Base-by-base conservation (phyloP, 2,888 invertebrate species). In the Helobdella robusta region DNA sequence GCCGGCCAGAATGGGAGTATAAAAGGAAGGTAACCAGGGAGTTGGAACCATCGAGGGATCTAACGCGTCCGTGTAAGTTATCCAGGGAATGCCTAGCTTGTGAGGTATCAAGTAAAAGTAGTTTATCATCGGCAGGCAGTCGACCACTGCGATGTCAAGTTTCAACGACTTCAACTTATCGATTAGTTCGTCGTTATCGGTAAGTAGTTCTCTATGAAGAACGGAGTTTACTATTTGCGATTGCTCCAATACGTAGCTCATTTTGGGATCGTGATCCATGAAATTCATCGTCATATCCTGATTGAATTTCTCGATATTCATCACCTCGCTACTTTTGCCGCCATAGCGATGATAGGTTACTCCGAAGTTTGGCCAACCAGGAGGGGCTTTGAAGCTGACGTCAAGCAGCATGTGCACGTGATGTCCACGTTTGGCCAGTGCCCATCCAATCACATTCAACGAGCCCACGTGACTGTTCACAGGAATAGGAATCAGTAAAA, bases 11-110 rank as follows among this genome's bases (percentile, higher is more conserved):
- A 62, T 48, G 2, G 48, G 32, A 25, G 66, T 23, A 20, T 40
- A 40, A 23, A 64, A 46, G 18, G 66, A 67, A 44, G 66, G 66
- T 20, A 67, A 40, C 48, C 56, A 59, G 0, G 66, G 66, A 20
- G 36, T 28, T 59, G 36, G 44, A 25, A 67, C 50, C 18, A 59
- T 32, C 63, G 59, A 64, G 0, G 64, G 58, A 15, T 58, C 56
- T 18, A 64, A 8, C 18, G n/a, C 20, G 30, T 67, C 64, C 2
- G 48, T 23, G 32, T 67, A 67, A 4, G 59, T 59, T 5, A 67
- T 58, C 48, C 35, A 59, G 8, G 66, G 66, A 28, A 67, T 36
- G 28, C 59, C 56, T 11, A 67, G 34, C 2, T 64, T 30, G 28
- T 59, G 58, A 11, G 66, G 64, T 3, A 67, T 46, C 4, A 64